Conservation (phyloP, 1,140 invertebrate species). For the Neodiprion lecontei region DNA sequence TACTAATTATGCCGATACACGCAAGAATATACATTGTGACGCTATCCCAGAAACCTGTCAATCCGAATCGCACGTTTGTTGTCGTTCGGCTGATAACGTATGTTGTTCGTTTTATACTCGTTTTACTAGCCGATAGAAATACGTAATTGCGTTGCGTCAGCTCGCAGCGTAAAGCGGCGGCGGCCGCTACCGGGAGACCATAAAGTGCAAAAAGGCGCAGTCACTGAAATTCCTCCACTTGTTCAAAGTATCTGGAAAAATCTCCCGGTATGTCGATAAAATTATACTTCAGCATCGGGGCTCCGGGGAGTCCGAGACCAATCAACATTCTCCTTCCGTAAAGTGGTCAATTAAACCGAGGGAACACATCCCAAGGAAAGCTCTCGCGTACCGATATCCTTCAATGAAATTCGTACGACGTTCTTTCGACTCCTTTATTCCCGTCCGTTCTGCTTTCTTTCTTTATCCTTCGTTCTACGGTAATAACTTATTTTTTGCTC, state of each 20-base stretch:
- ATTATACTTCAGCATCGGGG: neutral
- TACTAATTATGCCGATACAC: neutral
- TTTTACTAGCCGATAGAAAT: neutral
- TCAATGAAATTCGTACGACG: neutral
- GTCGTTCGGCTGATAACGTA: neutral
- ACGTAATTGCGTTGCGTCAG: too few relatives aligned
- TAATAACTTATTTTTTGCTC: too few relatives aligned
- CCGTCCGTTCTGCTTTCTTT: neutral
- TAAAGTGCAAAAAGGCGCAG: neutral
- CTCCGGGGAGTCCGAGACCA: slow-evolving; percentile 2
- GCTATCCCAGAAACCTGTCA: neutral
- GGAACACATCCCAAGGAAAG: too few relatives aligned
- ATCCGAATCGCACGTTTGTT: neutral
- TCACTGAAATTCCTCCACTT: slow-evolving; percentile 2
- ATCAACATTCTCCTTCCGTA: slow-evolving; percentile 5
- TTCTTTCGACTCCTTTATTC: neutral
- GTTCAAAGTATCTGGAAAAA: neutral
- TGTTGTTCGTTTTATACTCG: too few relatives aligned
- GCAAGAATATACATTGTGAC: neutral
- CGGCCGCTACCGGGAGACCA: neutral
- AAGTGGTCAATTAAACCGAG: neutral
- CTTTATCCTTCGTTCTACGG: too few relatives aligned
- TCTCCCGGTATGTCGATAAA: slow-evolving; percentile 4
- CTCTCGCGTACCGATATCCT: neutral
- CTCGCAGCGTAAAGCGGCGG: neutral